Evolutionary conservation across 2,113 vertebrate genomes (phyloP).

Genomic region (Apodemus speciosus): DNA sequence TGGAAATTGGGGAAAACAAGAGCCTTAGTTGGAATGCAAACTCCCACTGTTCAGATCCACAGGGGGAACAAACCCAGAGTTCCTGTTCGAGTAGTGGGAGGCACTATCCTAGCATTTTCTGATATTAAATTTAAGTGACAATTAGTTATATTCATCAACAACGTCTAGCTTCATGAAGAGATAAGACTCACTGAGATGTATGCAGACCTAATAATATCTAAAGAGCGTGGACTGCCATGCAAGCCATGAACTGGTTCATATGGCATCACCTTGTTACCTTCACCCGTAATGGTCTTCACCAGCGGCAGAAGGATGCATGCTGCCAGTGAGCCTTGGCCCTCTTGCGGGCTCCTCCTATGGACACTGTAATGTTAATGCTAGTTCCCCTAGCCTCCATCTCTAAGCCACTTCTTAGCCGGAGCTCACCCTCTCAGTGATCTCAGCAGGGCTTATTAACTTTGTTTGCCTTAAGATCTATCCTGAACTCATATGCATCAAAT

Average conservation of each 20-base stretch:
- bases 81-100: background rate
- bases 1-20: background rate
- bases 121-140: constrained; percentile 26
- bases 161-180: background rate
- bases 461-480: background rate
- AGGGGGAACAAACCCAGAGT: background rate
- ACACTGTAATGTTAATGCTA: background rate
- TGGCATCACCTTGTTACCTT: background rate
- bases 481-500: background rate
- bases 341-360: background rate
- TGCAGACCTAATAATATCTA: background rate
- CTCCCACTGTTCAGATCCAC: background rate
- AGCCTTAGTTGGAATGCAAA: background rate
- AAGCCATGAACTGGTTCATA: background rate
- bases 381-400: background rate
- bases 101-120: background rate
- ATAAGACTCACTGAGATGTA: background rate
- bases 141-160: background rate
- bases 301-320: background rate
- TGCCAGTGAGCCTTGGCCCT: background rate
- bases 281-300: background rate
- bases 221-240: background rate
- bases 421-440: background rate
- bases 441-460: background rate
- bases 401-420: background rate